Evolutionary conservation across 2,797 vertebrate species (phyloP).

Genomic region (Poeciliopsis presidionis): DNA sequence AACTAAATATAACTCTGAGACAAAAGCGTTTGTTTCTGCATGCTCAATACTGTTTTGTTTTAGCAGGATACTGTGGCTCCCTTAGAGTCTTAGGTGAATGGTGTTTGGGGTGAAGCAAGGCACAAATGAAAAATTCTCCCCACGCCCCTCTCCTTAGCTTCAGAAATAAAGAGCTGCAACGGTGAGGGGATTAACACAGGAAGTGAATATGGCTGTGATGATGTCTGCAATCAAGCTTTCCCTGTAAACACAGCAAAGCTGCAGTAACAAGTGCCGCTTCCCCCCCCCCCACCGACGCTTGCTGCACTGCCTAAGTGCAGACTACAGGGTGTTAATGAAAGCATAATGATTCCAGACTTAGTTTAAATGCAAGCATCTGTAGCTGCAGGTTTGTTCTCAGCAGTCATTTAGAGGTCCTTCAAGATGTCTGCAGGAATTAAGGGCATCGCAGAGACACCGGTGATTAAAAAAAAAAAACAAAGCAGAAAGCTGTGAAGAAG

Average conservation of each 20-base stretch:
- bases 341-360: slow-evolving; percentile 38
- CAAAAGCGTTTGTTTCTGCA: slow-evolving; percentile 79
- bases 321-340: slow-evolving; percentile 58
- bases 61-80: slow-evolving; percentile 75
- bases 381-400: slow-evolving; percentile 8
- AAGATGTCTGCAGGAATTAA: slow-evolving; percentile 16
- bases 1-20: slow-evolving; percentile 78
- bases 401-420: slow-evolving; percentile 6
- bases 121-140: slow-evolving; percentile 57
- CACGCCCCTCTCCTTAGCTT: slow-evolving; percentile 23
- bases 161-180: slow-evolving; percentile 54
- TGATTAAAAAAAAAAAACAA: not conserved
- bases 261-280: slow-evolving; percentile 63
- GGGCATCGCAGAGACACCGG: not conserved
- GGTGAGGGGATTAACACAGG: slow-evolving; percentile 74
- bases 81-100: slow-evolving; percentile 64
- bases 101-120: slow-evolving; percentile 67
- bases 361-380: not conserved
- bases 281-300: slow-evolving; percentile 15
- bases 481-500: not conserved
- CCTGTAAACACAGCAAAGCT: slow-evolving; percentile 68
- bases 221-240: slow-evolving; percentile 70
- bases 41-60: slow-evolving; percentile 79
- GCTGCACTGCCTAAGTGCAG: slow-evolving; percentile 35
- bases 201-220: slow-evolving; percentile 67